Conservation (phyloP, 2,113 vertebrate genomes). For the Pantherophis guttatus region DNA sequence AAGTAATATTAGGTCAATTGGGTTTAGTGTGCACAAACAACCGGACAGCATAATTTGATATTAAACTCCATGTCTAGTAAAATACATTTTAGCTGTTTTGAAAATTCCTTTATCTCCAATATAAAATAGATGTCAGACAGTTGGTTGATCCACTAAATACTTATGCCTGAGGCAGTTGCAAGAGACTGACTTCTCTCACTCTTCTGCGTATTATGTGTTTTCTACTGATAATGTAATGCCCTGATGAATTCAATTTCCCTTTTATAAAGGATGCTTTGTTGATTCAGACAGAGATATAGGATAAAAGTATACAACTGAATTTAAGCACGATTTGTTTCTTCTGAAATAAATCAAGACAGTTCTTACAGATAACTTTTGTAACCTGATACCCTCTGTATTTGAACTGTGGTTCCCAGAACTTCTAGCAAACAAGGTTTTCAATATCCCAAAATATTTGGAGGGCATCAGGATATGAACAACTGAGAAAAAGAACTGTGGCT, state of each 20-base stretch:
- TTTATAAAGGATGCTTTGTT: background rate
- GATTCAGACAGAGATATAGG: background rate
- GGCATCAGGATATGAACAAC: background rate
- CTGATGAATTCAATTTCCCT: background rate
- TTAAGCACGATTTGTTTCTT: background rate
- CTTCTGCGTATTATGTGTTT: background rate
- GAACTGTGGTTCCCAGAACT: background rate
- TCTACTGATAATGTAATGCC: background rate
- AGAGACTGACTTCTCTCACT: background rate
- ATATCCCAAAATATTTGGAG: background rate
- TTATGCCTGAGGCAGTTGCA: background rate
- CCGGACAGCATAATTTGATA: background rate
- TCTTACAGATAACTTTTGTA: background rate
- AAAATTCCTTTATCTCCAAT: background rate
- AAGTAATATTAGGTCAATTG: background rate
- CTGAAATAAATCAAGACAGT: background rate
- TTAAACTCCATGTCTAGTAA: background rate
- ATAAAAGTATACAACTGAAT: background rate
- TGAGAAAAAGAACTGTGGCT: background rate
- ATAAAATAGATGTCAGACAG: background rate
- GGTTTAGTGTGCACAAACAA: background rate
- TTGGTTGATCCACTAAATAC: background rate
- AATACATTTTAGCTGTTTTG: background rate
- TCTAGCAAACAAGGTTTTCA: background rate
- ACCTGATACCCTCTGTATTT: background rate